Evolutionary conservation across 2,888 invertebrate species (phyloP), one percentile per base, ranked within the genome.

Genomic region (Agrotis clavis): DNA sequence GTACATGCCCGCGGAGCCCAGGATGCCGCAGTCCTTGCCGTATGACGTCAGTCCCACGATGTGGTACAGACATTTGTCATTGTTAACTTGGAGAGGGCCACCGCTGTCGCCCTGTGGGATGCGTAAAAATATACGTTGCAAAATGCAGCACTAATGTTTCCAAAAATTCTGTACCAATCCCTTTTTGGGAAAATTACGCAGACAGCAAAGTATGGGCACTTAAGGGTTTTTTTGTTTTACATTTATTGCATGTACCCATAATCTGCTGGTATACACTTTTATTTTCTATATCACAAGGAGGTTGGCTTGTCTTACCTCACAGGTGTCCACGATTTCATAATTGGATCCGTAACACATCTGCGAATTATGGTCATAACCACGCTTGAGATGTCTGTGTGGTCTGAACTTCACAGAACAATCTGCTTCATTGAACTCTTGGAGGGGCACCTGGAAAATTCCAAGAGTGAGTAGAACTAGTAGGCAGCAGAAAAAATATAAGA

Each of bases 1-100:
- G 86, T 97, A 97, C n/a, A 97, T 93, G 2, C 96, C 97, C 0
- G 95, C 97, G 74, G 89, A 89, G n/a, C 80, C 91, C 65, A 83
- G 84, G 4, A 65, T 64, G 9, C 95, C 94, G 81, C 97, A 96
- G 25, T 92, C 74, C 78, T 89, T 90, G 64, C 97, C 94, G 81
- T 95, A 89, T 45, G 96, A 96, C 11, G 96, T 97, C 3, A 97
- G 87, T 0, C 97, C 97, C 1, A 97, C 86, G 0, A 97, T 76
- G 11, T 91, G 91, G 79, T 96, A 96, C 91, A 96, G 92, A 71
- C 97, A 97, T 50, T 79, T 75, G 2, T 62, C 53, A n/a, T 77
- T 14, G 13, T 65, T 74, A 4, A 73, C 53, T 54, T 88, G 88
- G 0, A 88, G 71, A 0, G 88, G 88, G 0, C 88, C 88, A 18